Base-by-base conservation (phyloP, 2,888 invertebrate genomes). In the Pogonocherus hispidulus region DNA sequence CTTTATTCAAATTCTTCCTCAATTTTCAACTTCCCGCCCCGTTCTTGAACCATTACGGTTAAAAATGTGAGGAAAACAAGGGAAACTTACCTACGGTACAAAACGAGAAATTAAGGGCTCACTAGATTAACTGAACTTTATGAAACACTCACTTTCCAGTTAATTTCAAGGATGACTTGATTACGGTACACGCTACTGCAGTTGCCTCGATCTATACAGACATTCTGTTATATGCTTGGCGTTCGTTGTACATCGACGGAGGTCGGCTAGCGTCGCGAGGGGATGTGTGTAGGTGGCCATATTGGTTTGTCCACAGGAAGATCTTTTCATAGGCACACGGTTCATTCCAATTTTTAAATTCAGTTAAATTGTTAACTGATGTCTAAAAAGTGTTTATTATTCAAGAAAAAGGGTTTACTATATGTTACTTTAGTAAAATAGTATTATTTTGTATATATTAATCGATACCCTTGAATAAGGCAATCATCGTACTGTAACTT, bases 131-230 rank as follows among this genome's bases (percentile, higher is more conserved):
- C 64, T 65, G 41, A 68, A 72, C 66, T 65, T 49, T 63, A 22
- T 27, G 27, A 47, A 65, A 55, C 62, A 66, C 35, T n/a, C 63
- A 63, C 66, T 57, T 59, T 60, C 63, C 66, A 37, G 69, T 49
- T 41, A 22, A 57, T 35, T 62, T 52, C 49, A 65, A 56, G 56
- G 60, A 66, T 55, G 49, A 22, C 66, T 60, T 46, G 64, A 62
- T 63, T 67, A 22, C 57, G 51, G 52, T 63, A 37, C n/a, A n/a
- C 66, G 56, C 56, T 54, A 67, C 65, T 69, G 69, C 68, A 66
- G 59, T 66, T 72, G 51, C 55, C 76, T 72, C 80, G 83, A 83
- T 83, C 82, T 77, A 83, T 83, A 83, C 79, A 74, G 76, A 66
- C 75, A 73, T 78, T 78, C 79, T 74, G 79, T 81, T 83, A 80